These are phyloP conservation scores for Marmota flaviventris DNA, from an alignment of 2,113 vertebrate species.

Conservation along the genomic window DNA sequence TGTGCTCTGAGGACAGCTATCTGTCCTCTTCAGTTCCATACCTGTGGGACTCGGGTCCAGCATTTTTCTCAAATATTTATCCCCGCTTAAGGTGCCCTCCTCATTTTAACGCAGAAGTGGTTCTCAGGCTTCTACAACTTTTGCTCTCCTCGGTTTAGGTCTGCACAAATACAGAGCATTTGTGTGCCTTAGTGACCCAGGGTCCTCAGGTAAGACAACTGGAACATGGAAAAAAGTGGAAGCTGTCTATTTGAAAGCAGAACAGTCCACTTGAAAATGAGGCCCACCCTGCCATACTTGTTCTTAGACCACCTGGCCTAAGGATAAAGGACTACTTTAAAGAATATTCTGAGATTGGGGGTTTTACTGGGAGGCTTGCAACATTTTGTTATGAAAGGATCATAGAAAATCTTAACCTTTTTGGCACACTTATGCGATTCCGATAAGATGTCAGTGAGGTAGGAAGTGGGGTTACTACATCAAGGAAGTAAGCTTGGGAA, in stretches of 20 bases:
- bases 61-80: not conserved
- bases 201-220: not conserved
- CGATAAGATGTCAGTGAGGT: not conserved
- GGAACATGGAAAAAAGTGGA: not conserved
- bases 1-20: not conserved
- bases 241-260: not conserved
- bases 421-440: not conserved
- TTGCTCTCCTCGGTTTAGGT: not conserved
- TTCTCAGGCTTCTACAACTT: not conserved
- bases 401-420: not conserved
- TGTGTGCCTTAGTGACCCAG: rapidly evolving
- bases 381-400: not conserved
- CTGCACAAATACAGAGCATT: not conserved
- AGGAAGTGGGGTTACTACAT: not conserved
- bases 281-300: not conserved
- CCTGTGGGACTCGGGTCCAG: not conserved
- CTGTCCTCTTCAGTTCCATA: too few relatives aligned
- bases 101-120: not conserved
- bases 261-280: not conserved
- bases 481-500: not conserved
- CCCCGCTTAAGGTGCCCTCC: too few relatives aligned
- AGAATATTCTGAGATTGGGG: not conserved
- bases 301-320: not conserved
- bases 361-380: not conserved
- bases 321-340: not conserved